Conservation (phyloP, 30 jellyfish, hydroid and myxozoan species). For the Turritopsis rubra region DNA sequence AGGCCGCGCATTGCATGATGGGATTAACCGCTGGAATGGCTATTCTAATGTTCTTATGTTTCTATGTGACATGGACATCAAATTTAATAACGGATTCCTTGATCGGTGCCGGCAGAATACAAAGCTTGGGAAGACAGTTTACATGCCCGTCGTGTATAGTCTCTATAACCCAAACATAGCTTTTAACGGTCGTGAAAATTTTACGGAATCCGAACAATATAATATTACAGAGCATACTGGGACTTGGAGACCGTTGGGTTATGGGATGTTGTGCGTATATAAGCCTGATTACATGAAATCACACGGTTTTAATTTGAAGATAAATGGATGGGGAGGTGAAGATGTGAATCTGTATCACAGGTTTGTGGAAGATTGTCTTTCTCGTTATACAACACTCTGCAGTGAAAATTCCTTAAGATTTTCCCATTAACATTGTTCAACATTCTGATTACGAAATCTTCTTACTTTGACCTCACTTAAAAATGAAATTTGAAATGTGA, state of each 20-base stretch:
- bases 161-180: constrained; percentile 67
- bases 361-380: constrained; percentile 45
- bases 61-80: constrained; percentile 83
- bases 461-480: no score
- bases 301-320: constrained; percentile 77
- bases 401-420: no score
- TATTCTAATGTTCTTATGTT: constrained; percentile 56
- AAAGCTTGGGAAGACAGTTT: constrained; percentile 37
- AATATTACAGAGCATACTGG: constrained; percentile 60
- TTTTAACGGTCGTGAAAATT: constrained; percentile 7
- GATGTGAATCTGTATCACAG: constrained; percentile 67
- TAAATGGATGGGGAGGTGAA: constrained; percentile 98
- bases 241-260: constrained; percentile 90
- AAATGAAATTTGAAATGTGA: no score
- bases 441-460: no score
- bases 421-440: no score
- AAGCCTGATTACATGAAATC: constrained; percentile 56
- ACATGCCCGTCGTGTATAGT: constrained; percentile 69
- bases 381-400: no score
- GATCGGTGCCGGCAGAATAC: constrained; percentile 74
- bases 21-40: constrained; percentile 95
- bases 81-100: constrained; percentile 52
- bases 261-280: constrained; percentile 77
- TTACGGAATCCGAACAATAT: constrained; percentile 21
- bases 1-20: constrained; percentile 94